Base-by-base conservation (phyloP, 1,140 invertebrate genomes). In the Tetragnatha versicolor region DNA sequence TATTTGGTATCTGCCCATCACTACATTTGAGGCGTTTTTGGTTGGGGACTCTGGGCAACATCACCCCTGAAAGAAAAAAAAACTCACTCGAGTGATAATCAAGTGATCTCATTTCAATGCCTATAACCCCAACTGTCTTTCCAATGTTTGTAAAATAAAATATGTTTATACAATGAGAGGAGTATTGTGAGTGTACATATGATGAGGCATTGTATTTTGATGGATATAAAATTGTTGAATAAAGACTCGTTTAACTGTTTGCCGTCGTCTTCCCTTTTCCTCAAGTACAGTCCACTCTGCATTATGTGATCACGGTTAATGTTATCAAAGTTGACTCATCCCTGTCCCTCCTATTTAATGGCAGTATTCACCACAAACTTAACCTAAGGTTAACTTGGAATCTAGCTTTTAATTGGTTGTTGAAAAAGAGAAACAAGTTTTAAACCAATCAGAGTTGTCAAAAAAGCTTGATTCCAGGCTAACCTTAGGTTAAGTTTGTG, bases 201-300 rank as follows among this genome's bases (percentile, higher is more conserved):
- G 35, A 66, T n/a, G n/a, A 60, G 72, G 72, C 72, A 60, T 37
- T 75, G 72, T 75, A 75, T 75, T 75, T 75, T 75, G 58, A 75
- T 22, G 35, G 42, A 51, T 14, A 63, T 22, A 60, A 73, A 70
- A 73, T 42, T 31, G 53, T 72, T 58, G 31, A 60, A 60, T 55
- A 73, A 73, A 45, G 53, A 60, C n/a, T 45, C 3, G 42, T 45
- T 45, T 45, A 2, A 14, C n/a, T 45, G n/a, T n/a, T n/a, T n/a
- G n/a, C n/a, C n/a, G n/a, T n/a, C n/a, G n/a, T n/a, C n/a, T n/a
- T n/a, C n/a, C n/a, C n/a, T n/a, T n/a, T n/a, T n/a, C n/a, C n/a
- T n/a, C n/a, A n/a, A n/a, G n/a, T n/a, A n/a, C n/a, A n/a, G n/a
- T n/a, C n/a, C n/a, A n/a, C n/a, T n/a, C n/a, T n/a, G n/a, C n/a